Conservation (phyloP, 2,888 invertebrate genomes). For the Andrena praecox region DNA sequence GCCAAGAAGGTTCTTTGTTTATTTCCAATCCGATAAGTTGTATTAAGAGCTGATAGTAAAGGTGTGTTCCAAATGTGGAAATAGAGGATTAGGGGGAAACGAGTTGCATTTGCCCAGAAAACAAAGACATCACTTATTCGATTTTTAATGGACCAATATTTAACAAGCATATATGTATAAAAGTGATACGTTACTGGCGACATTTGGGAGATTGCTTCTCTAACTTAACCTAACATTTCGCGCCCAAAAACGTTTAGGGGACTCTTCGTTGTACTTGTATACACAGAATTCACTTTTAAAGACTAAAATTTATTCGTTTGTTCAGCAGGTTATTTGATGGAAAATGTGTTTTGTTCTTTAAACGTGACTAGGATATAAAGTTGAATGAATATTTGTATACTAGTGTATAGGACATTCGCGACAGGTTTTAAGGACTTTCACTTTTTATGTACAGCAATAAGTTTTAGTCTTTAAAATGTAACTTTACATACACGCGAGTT, state of each 20-base stretch:
- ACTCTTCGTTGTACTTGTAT: not conserved
- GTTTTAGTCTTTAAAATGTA: slow-evolving; percentile 18
- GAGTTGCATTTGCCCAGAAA: slow-evolving; percentile 1
- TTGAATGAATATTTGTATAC: too few species aligned
- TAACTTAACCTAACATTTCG: slow-evolving; percentile 2
- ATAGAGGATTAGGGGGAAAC: not conserved
- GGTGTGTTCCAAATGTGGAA: not conserved
- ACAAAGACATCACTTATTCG: slow-evolving; percentile 8
- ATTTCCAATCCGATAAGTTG: not conserved
- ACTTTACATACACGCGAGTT: not conserved
- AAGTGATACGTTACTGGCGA: slow-evolving; percentile 6
- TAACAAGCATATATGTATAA: slow-evolving; percentile 9
- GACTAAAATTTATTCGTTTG: not conserved
- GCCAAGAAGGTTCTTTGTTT: not conserved
- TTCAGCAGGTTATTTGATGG: too few species aligned
- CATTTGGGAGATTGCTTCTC: slow-evolving; percentile 8
- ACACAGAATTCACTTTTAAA: not conserved
- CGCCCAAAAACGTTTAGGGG: slow-evolving; percentile 4
- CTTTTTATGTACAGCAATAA: not conserved
- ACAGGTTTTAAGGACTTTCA: too few species aligned
- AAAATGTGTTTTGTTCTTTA: too few species aligned
- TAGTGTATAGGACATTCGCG: too few species aligned
- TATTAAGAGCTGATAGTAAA: not conserved
- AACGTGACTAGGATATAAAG: too few species aligned
- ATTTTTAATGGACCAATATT: slow-evolving; percentile 51